Evolutionary conservation across 2,888 invertebrate genomes (phyloP).

Genomic region (Dryobota labecula): DNA sequence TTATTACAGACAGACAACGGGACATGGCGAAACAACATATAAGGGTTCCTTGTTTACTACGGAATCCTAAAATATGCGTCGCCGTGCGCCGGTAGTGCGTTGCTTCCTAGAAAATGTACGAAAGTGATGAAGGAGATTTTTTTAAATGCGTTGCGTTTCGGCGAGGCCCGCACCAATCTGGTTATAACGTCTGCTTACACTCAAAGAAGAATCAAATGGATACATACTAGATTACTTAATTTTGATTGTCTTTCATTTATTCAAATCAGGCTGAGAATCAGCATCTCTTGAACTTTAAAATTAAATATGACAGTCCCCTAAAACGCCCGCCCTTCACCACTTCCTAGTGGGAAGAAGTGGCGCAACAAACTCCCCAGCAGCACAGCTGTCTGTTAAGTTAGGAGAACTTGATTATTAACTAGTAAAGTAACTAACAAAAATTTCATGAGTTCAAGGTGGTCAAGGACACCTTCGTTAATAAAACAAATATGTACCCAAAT

Average conservation of each 20-base stretch:
- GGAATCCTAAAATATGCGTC: too few relatives aligned
- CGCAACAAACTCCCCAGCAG: too few relatives aligned
- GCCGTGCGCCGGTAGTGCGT: not conserved
- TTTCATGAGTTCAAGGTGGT: not conserved
- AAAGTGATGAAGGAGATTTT: not conserved
- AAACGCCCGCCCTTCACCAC: not conserved
- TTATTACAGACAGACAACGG: too few relatives aligned
- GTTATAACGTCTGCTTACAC: not conserved
- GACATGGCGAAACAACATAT: too few relatives aligned
- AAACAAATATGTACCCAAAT: not conserved
- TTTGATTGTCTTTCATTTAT: not conserved
- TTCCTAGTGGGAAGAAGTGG: not conserved
- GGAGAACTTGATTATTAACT: not conserved
- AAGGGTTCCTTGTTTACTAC: too few relatives aligned
- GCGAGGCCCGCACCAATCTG: too few relatives aligned
- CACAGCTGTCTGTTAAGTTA: not conserved
- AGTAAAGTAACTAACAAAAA: not conserved
- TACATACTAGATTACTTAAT: not conserved
- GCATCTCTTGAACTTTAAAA: too few relatives aligned
- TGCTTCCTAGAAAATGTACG: too few relatives aligned
- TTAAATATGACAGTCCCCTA: too few relatives aligned
- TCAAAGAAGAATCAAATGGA: not conserved
- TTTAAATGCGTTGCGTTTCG: not conserved
- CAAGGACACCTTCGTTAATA: not conserved
- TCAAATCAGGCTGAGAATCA: not conserved